Conservation (phyloP, 2,113 vertebrate genomes). For the Cebus imitator region DNA sequence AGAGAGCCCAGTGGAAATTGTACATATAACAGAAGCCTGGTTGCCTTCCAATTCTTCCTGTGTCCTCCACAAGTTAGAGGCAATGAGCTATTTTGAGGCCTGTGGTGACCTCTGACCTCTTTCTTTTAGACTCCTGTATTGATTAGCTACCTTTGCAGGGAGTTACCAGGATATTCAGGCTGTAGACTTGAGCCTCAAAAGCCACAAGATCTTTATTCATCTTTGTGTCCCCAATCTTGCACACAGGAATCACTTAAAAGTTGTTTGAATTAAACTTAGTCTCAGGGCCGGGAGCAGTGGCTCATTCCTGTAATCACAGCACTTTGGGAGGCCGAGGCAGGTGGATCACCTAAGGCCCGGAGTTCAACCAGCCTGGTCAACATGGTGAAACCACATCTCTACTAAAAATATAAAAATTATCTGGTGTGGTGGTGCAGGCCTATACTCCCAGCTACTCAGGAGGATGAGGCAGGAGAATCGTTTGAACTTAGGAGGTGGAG, state of each 20-base stretch:
- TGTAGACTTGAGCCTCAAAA: neutral
- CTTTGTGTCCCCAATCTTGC: neutral
- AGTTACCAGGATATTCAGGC: neutral
- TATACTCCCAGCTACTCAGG: neutral
- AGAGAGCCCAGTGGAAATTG: neutral
- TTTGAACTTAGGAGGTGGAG: no score
- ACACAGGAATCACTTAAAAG: neutral
- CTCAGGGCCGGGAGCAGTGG: neutral
- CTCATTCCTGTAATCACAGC: neutral
- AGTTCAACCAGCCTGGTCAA: neutral
- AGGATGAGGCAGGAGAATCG: neutral
- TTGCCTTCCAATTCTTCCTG: neutral
- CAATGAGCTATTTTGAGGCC: neutral
- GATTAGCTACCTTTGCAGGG: neutral
- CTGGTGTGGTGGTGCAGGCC: neutral
- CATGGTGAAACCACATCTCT: neutral
- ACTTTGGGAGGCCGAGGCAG: neutral
- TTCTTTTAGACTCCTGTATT: neutral
- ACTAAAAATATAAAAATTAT: neutral
- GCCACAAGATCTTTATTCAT: neutral
- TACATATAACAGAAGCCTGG: neutral
- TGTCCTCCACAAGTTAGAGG: neutral
- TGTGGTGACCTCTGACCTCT: neutral
- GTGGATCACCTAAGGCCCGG: neutral
- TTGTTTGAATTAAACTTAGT: neutral